A percentile compares a stretch with the other conserved stretches of the same genome.
These are phyloP conservation scores for Sarcophaga carnaria DNA, from an alignment of 2,888 invertebrate genomes.

Conservation along the genomic window DNA sequence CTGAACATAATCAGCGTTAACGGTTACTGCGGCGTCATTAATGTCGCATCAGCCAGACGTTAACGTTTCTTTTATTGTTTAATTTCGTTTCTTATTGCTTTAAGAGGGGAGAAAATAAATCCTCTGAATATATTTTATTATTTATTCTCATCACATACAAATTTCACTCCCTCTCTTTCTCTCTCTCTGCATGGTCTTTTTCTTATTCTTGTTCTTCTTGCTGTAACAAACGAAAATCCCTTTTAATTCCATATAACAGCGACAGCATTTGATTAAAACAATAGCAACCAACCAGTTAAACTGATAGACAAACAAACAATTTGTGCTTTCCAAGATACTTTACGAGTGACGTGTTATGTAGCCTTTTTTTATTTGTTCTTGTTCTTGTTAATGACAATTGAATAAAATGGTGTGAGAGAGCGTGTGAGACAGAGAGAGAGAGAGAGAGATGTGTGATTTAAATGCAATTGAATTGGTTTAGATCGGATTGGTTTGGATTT, in stretches of 20 bases:
- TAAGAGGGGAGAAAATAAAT: neutral
- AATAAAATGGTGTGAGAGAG: too few relatives aligned
- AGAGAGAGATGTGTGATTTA: neutral
- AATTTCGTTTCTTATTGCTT: conserved; percentile 7
- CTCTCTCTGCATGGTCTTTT: neutral
- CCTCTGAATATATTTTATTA: conserved; percentile 24
- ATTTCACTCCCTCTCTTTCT: conserved; percentile 20
- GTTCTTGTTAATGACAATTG: too few relatives aligned
- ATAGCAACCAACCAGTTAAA: neutral
- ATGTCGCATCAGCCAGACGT: conserved; percentile 5
- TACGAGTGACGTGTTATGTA: neutral
- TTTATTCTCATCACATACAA: conserved; percentile 38
- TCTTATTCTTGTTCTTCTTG: neutral
- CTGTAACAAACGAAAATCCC: conserved; percentile 11
- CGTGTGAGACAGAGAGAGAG: too few relatives aligned
- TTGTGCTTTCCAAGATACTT: neutral
- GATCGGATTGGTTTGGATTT: neutral
- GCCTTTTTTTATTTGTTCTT: neutral
- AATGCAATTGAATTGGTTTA: neutral
- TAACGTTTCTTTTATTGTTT: conserved; percentile 5
- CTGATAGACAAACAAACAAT: neutral
- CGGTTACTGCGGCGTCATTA: neutral
- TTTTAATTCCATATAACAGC: conserved; percentile 43
- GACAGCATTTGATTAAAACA: neutral
- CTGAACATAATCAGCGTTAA: conserved; percentile 5